Base-by-base conservation (phyloP, 92 coral and sea anemone genomes). In the Epizoanthus ramosus region DNA sequence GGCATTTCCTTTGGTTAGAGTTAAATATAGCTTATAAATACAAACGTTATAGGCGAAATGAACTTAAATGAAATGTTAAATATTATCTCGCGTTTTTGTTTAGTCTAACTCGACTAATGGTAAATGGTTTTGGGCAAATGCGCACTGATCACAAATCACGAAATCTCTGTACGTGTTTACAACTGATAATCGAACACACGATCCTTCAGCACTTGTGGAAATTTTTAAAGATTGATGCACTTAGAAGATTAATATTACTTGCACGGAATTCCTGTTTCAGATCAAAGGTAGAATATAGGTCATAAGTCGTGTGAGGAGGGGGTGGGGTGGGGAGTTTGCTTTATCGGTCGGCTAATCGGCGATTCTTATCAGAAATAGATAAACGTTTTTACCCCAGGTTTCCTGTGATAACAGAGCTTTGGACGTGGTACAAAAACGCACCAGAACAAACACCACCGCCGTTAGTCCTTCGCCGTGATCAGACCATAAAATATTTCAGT, bases 331-430 rank as follows among this genome's bases (percentile, higher is more conserved):
- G 35, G 22, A 45, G 53, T 17, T 56, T 54, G 59, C 16, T 19
- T 56, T 74, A 52, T 56, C 65, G 18, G 24, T 7, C 24, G 7
- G 21, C 6, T 47, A 33, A 67, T 67, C 50, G 47, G n/a, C 47
- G 50, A 67, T 67, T 61, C 53, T 74, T 77, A 71, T 61, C 57
- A 39, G 66, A 19, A 39, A 60, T 50, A 19, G 57, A 60, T 41
- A 23, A 77, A 60, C 59, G 82, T 35, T 52, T 77, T 75, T 77
- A 21, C 82, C 28, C 71, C 82, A 77, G 12, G 82, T 77, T 60
- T 59, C 57, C 68, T 60, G 64, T 23, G 71, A 77, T 77, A 77
- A 77, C 68, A 35, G 41, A 43, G 12, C 18, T 53, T 24, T n/a
- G 63, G 24, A 19, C 45, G 71, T 59, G 23, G n/a, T 33, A 68